Base-by-base conservation (phyloP, 2,888 invertebrate species). In the Trissolcus brochymenae region DNA sequence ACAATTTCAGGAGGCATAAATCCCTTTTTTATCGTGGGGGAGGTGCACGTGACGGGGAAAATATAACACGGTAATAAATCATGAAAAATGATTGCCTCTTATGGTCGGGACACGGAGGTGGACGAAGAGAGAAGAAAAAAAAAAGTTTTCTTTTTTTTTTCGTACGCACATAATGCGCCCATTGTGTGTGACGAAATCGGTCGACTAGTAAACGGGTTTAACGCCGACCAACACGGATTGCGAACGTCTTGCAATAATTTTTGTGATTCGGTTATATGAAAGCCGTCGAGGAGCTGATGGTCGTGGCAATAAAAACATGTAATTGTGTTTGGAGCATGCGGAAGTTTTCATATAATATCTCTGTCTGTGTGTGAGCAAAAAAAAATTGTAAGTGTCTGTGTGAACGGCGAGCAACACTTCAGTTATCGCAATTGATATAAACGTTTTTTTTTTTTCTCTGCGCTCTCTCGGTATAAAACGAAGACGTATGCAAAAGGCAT, bases 401-500 rank as follows among this genome's bases (percentile, higher is more conserved):
- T 21, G 55, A 43, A 17, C 60, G 55, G 29, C 25, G 61, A 70
- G 68, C 61, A 70, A 68, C 59, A 62, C 62, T 43, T 62, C 68
- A 60, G 72, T 72, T 72, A 72, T 77, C 72, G 67, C 72, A 66
- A 60, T 76, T 72, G 67, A 67, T 77, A 73, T 41, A 51, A 25
- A 46, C 25, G 46, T 46, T 46, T 46, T 53, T 55, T 53, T 55
- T 55, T 55, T 57, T 72, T 51, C 40, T 46, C 55, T 51, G 19
- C 46, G 29, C 16, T 57, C 35, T 35, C 35, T 35, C 43, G 43
- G 14, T 49, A 46, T 7, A 19, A 43, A 67, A 72, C 46, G 67
- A 72, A 68, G 71, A 77, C 55, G 68, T 78, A 74, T 74, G 78
- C 76, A 78, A 78, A 74, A 76, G 73, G 74, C 78, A 78, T 78